Percentiles rank a stretch among this genome's conserved stretches.
These are phyloP conservation scores for Nymphalis c-album DNA, from an alignment of 2,888 invertebrate genomes.

Conservation along the genomic window DNA sequence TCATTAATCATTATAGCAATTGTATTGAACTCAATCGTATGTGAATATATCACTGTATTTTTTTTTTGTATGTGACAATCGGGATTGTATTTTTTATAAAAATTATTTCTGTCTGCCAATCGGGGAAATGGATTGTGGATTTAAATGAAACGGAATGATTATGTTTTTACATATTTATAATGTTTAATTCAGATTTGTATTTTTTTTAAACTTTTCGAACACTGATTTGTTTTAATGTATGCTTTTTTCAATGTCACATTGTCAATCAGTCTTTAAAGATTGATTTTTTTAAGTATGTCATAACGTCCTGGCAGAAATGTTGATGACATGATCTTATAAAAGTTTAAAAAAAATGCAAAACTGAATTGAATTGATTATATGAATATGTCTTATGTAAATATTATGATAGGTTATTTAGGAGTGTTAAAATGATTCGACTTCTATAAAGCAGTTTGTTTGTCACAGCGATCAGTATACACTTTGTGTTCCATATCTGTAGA, in stretches of 20 bases:
- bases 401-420: constrained; percentile 30
- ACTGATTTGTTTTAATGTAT: too few relatives aligned
- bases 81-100: constrained; percentile 35
- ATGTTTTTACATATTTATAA: constrained; percentile 8
- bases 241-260: too few relatives aligned
- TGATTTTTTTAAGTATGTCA: too few relatives aligned
- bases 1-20: constrained; percentile 63
- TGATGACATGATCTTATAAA: background rate
- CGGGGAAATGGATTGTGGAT: constrained; percentile 48
- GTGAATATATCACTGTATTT: constrained; percentile 41
- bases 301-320: too few relatives aligned
- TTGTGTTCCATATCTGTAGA: constrained; percentile 7
- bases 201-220: constrained; percentile 13
- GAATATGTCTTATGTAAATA: constrained; percentile 36
- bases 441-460: constrained; percentile 42
- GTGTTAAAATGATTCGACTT: constrained; percentile 35
- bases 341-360: constrained; percentile 23
- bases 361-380: constrained; percentile 26
- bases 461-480: constrained; percentile 48
- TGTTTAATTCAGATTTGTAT: constrained; percentile 19
- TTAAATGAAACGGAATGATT: constrained; percentile 23
- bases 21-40: constrained; percentile 50
- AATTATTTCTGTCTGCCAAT: constrained; percentile 45
- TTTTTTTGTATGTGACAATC: constrained; percentile 32
- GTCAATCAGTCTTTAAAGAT: too few relatives aligned